phyloP scores from a whole-genome alignment of 2,797 vertebrate genomes.

The Echiichthys vipera region DNA sequence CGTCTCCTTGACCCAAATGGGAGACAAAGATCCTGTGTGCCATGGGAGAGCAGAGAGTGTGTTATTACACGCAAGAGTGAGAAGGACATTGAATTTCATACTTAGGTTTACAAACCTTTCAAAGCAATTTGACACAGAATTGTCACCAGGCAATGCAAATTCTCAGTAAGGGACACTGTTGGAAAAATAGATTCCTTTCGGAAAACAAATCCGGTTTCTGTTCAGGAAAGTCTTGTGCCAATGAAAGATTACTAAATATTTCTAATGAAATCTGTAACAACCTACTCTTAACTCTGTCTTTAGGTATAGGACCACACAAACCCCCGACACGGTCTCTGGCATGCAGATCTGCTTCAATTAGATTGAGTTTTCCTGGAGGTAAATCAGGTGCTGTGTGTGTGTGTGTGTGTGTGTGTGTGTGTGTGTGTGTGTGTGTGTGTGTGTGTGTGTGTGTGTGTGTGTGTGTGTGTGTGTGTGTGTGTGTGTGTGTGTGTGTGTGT shows the following conservation, averaged over 20 bases:
- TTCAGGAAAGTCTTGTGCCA: neutral
- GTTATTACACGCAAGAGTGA: constrained; percentile 25
- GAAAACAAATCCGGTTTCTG: neutral
- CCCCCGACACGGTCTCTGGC: constrained; percentile 7
- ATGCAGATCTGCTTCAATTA: constrained; percentile 43
- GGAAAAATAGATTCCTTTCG: neutral
- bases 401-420: constrained; percentile 33
- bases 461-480: constrained; percentile 27
- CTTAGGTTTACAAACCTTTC: neutral
- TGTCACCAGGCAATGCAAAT: neutral
- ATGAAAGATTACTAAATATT: neutral
- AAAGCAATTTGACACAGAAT: neutral
- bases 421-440: constrained; percentile 29
- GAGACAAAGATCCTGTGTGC: constrained; percentile 51
- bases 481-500: constrained; percentile 36
- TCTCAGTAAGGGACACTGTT: neutral
- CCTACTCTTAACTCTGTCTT: neutral
- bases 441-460: constrained; percentile 34
- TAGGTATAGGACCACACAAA: neutral
- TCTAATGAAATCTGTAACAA: constrained; percentile 8
- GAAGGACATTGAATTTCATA: constrained; percentile 18
- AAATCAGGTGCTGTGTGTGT: constrained; percentile 55
- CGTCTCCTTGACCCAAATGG: constrained; percentile 65
- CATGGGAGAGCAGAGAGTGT: constrained; percentile 22
- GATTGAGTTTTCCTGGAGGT: constrained; percentile 50